These are phyloP conservation scores for Ivindomyrus marchei DNA, from an alignment of 2,113 vertebrate species.

Conservation along the genomic window DNA sequence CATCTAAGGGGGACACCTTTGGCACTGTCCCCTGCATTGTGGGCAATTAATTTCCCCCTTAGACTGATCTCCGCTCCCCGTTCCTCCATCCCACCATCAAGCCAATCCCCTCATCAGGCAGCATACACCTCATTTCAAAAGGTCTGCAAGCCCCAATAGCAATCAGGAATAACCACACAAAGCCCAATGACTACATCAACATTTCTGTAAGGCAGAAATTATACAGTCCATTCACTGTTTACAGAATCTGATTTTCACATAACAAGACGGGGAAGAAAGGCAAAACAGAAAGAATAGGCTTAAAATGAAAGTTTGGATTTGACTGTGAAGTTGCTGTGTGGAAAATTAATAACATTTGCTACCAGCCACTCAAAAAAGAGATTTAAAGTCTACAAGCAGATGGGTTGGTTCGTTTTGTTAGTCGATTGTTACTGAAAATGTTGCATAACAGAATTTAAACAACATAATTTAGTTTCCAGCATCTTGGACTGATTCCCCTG, in stretches of 20 bases:
- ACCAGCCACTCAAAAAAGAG: background rate
- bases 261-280: background rate
- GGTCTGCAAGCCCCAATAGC: background rate
- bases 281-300: background rate
- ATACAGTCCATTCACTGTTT: background rate
- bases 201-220: background rate
- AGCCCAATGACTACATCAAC: background rate
- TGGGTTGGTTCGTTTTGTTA: background rate
- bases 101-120: background rate
- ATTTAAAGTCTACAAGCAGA: conserved; percentile 6
- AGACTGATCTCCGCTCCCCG: no score
- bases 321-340: background rate
- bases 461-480: background rate
- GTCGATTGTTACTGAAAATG: conserved; percentile 1
- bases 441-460: conserved; percentile 11
- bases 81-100: background rate
- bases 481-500: background rate
- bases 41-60: background rate
- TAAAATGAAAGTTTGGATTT: background rate
- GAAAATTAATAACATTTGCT: background rate
- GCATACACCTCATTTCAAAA: background rate
- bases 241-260: background rate
- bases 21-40: background rate
- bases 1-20: no score
- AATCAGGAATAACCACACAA: background rate